Base-by-base conservation (phyloP, 2,797 vertebrate species). In the Scarus forsteni region DNA sequence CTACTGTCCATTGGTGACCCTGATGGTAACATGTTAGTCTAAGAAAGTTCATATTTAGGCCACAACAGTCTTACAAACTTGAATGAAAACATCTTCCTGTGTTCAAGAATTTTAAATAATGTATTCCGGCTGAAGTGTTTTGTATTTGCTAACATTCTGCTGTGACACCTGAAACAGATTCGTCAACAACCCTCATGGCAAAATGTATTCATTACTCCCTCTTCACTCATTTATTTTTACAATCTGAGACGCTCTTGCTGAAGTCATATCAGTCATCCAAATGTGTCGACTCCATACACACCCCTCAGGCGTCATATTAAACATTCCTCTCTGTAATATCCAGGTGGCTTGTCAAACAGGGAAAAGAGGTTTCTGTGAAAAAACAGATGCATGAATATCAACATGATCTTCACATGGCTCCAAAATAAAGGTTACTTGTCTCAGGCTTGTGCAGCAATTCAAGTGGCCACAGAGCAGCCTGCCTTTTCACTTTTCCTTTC, bases 251-350 rank as follows among this genome's bases (percentile, higher is more conserved):
- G 73, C 73, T 62, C 50, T 36, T 14, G 45, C 76, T 78, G 71
- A 80, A 83, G 80, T 75, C 12, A 18, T 69, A 89, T 90, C 74
- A 88, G 89, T 90, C 83, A 88, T 81, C 79, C 68, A 60, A 70
- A 75, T 64, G 70, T 77, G 82, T 79, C 85, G 79, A 34, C 71
- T 67, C 50, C 13, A 66, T 66, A 52, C 68, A 69, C 66, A 73
- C 34, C 56, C 81, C 72, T 65, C 68, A 49, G 79, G 83, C 82
- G 15, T 43, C 62, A 52, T 66, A 83, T 78, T 74, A 86, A 85
- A 76, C 85, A 85, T 88, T 83, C 60, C 55, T 19, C 45, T 9
- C 52, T 81, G 59, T 64, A 84, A 82, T 73, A 82, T 76, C 75
- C 66, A 55, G 52, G 52, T 18, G 57, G 56, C 51, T 80, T 75